Conservation (phyloP, 2,113 vertebrate genomes). For the Hippopotamus amphibius region DNA sequence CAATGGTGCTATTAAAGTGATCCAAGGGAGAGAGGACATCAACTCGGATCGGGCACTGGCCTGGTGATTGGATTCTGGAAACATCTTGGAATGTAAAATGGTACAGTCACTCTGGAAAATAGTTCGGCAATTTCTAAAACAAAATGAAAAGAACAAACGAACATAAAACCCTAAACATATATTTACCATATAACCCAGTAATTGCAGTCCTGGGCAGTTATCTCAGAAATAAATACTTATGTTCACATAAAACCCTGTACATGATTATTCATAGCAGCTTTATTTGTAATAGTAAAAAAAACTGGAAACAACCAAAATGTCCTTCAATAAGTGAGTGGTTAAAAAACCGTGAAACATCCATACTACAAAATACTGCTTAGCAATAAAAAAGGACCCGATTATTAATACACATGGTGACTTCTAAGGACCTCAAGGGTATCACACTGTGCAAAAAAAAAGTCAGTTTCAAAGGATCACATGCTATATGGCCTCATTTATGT, state of each 20-base stretch:
- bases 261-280: neutral
- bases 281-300: neutral
- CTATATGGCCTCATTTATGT: neutral
- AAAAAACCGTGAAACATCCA: neutral
- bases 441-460: neutral
- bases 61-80: neutral
- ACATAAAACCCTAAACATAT: neutral
- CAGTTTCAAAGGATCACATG: neutral
- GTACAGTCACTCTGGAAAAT: neutral
- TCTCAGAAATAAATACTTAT: neutral
- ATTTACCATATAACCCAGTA: neutral
- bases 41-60: neutral
- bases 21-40: neutral
- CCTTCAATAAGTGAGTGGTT: neutral
- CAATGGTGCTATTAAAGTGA: neutral
- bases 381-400: neutral
- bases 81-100: neutral
- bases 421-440: neutral
- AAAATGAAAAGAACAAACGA: neutral
- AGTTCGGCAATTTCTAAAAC: neutral
- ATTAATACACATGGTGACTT: neutral
- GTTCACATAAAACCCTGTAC: neutral
- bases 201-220: neutral
- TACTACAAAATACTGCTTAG: neutral
- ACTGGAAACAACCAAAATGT: neutral